A percentile compares a stretch with the other conserved stretches of the same genome.
Evolutionary conservation across 2,888 invertebrate species (phyloP).

Genomic region (Heliconius ethilla): DNA sequence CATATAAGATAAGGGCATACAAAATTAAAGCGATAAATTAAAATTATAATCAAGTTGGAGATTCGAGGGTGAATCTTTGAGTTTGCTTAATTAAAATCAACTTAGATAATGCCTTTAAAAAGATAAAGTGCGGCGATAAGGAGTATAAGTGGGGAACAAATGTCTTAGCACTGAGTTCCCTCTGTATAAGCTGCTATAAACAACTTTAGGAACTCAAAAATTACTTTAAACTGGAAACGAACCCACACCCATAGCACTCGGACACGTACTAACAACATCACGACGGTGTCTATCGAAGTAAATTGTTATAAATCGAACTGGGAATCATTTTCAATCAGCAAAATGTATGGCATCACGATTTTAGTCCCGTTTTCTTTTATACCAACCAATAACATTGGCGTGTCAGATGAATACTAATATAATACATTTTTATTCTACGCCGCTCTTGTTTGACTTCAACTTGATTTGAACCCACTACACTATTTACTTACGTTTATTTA

Average conservation of each 20-base stretch:
- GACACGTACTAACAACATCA: constrained; percentile 18
- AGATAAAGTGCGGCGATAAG: no score
- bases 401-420: constrained; percentile 42
- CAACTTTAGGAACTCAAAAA: neutral
- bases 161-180: no score
- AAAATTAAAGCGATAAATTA: constrained; percentile 73
- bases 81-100: constrained; percentile 52
- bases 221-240: constrained; percentile 1
- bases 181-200: no score
- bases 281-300: constrained; percentile 20
- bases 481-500: neutral
- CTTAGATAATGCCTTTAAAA: constrained; percentile 42
- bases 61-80: constrained; percentile 50
- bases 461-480: constrained; percentile 14
- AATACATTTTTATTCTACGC: constrained; percentile 41
- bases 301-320: constrained; percentile 23
- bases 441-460: constrained; percentile 39
- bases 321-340: constrained; percentile 37
- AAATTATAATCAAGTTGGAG: constrained; percentile 55
- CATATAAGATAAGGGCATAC: constrained; percentile 63
- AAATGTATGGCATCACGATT: constrained; percentile 35
- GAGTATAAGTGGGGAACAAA: no score
- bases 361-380: constrained; percentile 43
- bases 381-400: constrained; percentile 43
- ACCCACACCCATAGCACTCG: neutral